These are phyloP conservation scores for Drosophila rufa DNA, from an alignment of 1,140 invertebrate genomes.

Conservation along the genomic window DNA sequence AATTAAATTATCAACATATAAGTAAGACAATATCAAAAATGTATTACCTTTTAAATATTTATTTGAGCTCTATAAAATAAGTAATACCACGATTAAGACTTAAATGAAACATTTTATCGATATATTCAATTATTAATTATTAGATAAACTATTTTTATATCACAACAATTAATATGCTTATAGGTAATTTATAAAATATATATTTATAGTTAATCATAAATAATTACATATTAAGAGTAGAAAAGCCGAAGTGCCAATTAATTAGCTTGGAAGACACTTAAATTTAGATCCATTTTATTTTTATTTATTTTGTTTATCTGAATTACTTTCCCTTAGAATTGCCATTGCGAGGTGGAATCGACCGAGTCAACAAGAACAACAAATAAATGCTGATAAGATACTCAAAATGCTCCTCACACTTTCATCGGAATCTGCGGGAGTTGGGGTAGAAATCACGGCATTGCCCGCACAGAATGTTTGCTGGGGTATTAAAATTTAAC, in stretches of 20 bases:
- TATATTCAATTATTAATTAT: no score
- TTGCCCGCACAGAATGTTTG: slow-evolving; percentile 36
- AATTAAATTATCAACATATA: background rate
- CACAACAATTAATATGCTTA: no score
- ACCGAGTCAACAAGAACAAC: slow-evolving; percentile 7
- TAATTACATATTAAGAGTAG: background rate
- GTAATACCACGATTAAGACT: no score
- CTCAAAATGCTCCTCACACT: slow-evolving; percentile 61
- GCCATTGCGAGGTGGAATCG: slow-evolving; percentile 1
- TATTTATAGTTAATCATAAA: background rate
- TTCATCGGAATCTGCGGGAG: slow-evolving; percentile 9
- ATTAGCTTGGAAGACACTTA: background rate
- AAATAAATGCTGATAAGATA: slow-evolving; percentile 71
- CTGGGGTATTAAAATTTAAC: slow-evolving; percentile 75
- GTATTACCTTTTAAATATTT: background rate
- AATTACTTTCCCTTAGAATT: slow-evolving; percentile 3
- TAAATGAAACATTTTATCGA: no score
- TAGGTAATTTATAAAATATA: background rate
- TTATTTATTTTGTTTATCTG: background rate
- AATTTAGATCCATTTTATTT: background rate
- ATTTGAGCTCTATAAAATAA: no score
- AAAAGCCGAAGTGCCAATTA: no score
- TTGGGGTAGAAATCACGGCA: slow-evolving; percentile 50
- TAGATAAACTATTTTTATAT: no score
- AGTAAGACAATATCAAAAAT: background rate